Base-by-base conservation (phyloP, 2,888 invertebrate species). In the Suillia variegata region DNA sequence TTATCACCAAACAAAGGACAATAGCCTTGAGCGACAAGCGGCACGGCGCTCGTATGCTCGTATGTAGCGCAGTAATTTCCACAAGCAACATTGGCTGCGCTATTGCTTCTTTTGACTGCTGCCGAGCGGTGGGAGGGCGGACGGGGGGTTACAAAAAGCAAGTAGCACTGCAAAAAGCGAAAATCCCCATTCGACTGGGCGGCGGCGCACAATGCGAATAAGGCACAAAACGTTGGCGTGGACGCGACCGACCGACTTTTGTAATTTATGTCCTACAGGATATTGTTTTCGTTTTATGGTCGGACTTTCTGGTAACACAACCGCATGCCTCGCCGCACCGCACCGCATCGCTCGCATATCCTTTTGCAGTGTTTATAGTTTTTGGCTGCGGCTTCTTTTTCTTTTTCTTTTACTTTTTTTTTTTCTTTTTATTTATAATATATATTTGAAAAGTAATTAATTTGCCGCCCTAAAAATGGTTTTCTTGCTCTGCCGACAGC, bases 251-350 rank as follows among this genome's bases (percentile, higher is more conserved):
- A 71, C 70, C 71, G 71, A 71, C 64, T 71, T 71, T 70, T 69
- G 71, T 71, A 71, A 71, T 71, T 71, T 71, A 71, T 71, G 70
- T 70, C 62, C 71, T 64, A 58, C 60, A 64, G 70, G 69, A 70
- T 71, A 73, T 73, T 73, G 73, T 73, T 73, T 71, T 69, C 71
- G 67, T 66, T 71, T 69, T 68, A 67, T 68, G 63, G 62, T 62
- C 56, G 57, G 59, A 57, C 63, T 62, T 50, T 54, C 20, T 26
- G 56, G 34, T 51, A 49, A 48, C 50, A 57, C 54, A 51, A 53
- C 20, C 54, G 13, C 56, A 52, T n/a, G 50, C 26, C 18, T 17
- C 45, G 12, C 38, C n/a, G 21, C 34, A 21, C 26, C 26, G 24
- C 17, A 4, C 42, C 22, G 33, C 48, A n/a, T n/a, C n/a, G 17